Base-by-base conservation (phyloP, 2,888 invertebrate genomes). In the Gymnoscelis rufifasciata region DNA sequence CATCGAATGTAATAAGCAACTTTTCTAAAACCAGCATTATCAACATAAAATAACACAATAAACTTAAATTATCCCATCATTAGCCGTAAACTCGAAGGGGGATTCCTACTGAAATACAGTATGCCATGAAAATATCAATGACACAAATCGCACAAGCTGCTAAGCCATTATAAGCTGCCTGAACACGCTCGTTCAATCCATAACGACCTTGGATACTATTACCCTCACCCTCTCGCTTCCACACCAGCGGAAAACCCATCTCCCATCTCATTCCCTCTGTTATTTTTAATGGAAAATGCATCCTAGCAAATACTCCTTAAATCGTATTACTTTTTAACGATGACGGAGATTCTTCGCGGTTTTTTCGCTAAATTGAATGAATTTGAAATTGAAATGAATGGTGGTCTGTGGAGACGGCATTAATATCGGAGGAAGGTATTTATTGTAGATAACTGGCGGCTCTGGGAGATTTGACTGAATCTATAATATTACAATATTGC, bases 171-270 rank as follows among this genome's bases (percentile, higher is more conserved):
- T 42, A 47, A 42, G 23, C 42, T 57, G 54, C 55, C 55, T 30
- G 44, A 45, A 61, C 64, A 65, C 59, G 59, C 62, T 65, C 63
- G 66, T 70, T 69, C 71, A 68, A 68, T 61, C 60, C 62, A 69
- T 71, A 66, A 73, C 73, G 70, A 53, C 49, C 33, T n/a, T n/a
- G n/a, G n/a, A n/a, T n/a, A n/a, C n/a, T n/a, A n/a, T n/a, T n/a
- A n/a, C n/a, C n/a, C n/a, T n/a, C 15, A 33, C 11, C 49, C 44
- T 45, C 51, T 47, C 44, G 56, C 42, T 45, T 39, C 31, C 44
- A 2, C 45, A 1, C 3, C 3, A 15, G 3, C 0, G 0, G n/a
- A n/a, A 3, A 8, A 1, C 14, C 31, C 40, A 27, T 33, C 2
- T 7, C 7, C 40, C 12, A 19, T 65, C 61, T 14, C 49, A 41